These are phyloP conservation scores for Mola mola DNA, from an alignment of 2,113 vertebrate genomes.

Conservation along the genomic window DNA sequence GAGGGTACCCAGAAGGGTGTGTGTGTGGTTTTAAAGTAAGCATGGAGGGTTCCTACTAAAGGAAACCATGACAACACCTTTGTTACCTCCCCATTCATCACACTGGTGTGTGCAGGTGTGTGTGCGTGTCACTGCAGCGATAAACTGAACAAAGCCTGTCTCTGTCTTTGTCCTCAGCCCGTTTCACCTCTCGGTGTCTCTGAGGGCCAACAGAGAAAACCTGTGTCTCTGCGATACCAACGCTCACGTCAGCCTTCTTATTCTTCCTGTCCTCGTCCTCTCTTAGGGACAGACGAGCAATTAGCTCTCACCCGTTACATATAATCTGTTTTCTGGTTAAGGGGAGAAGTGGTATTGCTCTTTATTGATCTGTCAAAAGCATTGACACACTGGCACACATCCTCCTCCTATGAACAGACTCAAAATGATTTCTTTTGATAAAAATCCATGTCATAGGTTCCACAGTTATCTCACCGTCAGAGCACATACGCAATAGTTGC, in stretches of 20 bases:
- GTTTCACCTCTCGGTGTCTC: slow-evolving; percentile 34
- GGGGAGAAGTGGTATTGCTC: too few relatives aligned
- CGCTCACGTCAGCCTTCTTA: not conserved
- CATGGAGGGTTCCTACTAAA: slow-evolving; percentile 21
- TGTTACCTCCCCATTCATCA: slow-evolving; percentile 31
- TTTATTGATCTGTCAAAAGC: too few relatives aligned
- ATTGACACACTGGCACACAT: too few relatives aligned
- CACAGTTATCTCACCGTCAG: too few relatives aligned
- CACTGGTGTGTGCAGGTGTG: slow-evolving; percentile 13
- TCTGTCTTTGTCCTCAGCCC: slow-evolving; percentile 54
- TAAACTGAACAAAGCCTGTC: slow-evolving; percentile 58
- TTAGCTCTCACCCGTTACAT: too few relatives aligned
- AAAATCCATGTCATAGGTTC: too few relatives aligned
- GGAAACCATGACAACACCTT: slow-evolving; percentile 49
- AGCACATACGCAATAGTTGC: too few relatives aligned
- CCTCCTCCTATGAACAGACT: too few relatives aligned
- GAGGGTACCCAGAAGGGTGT: slow-evolving; percentile 22
- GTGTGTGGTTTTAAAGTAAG: slow-evolving; percentile 6
- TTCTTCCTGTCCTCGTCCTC: not conserved
- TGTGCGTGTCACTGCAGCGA: slow-evolving; percentile 24
- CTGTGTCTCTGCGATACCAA: slow-evolving; percentile 43
- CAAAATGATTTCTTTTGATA: too few relatives aligned
- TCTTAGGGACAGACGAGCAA: not conserved
- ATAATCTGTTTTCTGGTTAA: too few relatives aligned
- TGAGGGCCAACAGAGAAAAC: slow-evolving; percentile 24